Evolutionary conservation across 2,113 vertebrate genomes (phyloP), one percentile per base, ranked within the genome.

Genomic region (Turnix velox): DNA sequence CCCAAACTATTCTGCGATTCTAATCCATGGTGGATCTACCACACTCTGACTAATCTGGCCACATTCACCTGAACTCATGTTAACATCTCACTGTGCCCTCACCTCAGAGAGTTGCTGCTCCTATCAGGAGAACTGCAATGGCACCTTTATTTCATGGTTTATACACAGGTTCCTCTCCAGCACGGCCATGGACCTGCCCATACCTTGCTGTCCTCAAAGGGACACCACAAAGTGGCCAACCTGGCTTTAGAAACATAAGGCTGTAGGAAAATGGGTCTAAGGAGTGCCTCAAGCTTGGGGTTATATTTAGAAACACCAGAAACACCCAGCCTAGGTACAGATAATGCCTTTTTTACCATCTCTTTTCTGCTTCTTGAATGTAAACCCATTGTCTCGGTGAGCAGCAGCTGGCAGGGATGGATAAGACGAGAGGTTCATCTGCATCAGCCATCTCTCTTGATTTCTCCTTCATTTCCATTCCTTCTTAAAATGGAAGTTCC

Each of bases 391-490:
- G n/a, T 20, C 66, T 62, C 5, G 62, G 71, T 24, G 84, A 94
- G 61, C 30, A 76, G 69, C 80, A 88, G 95, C 51, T 9, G 2
- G 76, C 52, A 57, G 71, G 78, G 79, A 45, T 11, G 90, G 92
- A 72, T 88, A 77, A 63, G 45, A 76, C 2, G 2, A 66, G 66
- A 92, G 69, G 81, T 69, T 94, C 68, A 93, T 91, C 91, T 78
- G 48, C 66, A 49, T 23, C 2, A 8, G 54, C 58, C 58, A 93
- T 85, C 84, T 79, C 92, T 90, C 95, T 88, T 75, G 77, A 93
- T 79, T 91, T 82, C 77, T 19, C 62, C 81, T 85, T 95, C 81
- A 89, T 87, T 93, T 92, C 91, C 77, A 84, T 94, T 91, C 43
- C 90, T 79, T 92, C 93, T 39, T 66, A 82, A 94, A 76, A 78